Base-by-base conservation (phyloP, 2,113 vertebrate species). In the Urocynchramus pylzowi region DNA sequence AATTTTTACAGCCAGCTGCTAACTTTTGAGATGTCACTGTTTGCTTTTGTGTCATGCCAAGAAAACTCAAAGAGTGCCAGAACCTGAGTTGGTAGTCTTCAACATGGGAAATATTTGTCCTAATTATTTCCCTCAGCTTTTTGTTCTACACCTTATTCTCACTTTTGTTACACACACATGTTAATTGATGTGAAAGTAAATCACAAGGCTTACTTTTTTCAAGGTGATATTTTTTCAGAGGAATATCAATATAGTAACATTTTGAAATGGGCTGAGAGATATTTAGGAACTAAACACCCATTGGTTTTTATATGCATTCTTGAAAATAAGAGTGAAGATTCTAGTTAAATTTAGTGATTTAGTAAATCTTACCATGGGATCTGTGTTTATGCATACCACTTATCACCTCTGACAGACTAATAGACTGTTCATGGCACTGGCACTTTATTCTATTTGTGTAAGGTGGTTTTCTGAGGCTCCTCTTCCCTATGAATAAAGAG, bases 261-360 rank as follows among this genome's bases (percentile, higher is more conserved):
- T 81, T 87, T 63, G 4, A 39, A 84, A 64, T 33, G 20, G n/a
- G 7, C 6, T 28, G 28, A 16, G 5, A 59, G 39, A 42, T 21
- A 81, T 74, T 61, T 35, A 50, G 45, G 52, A 70, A 39, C 65
- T 69, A 70, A 81, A 26, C 0, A 0, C 3, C 2, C 26, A 20
- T 7, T 83, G 27, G 5, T 18, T 83, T 90, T 90, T 63, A 87
- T 84, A 76, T 31, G 33, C 3, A 41, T 6, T 73, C 77, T 53
- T 65, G 15, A 64, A 95, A 79, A 37, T 17, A 52, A 35, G 21
- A 67, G 5, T 52, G 57, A 60, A 60, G 6, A 49, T 83, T 69
- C 18, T 31, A n/a, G 23, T 15, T 84, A 57, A 78, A 80, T 77
- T 65, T 65, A 47, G 28, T 44, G 17, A 39, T 60, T 74, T 89